A percentile compares a stretch with the other conserved stretches of the same genome.
These are phyloP conservation scores for Prorops nasuta DNA, from an alignment of 1,140 invertebrate genomes.

Conservation along the genomic window DNA sequence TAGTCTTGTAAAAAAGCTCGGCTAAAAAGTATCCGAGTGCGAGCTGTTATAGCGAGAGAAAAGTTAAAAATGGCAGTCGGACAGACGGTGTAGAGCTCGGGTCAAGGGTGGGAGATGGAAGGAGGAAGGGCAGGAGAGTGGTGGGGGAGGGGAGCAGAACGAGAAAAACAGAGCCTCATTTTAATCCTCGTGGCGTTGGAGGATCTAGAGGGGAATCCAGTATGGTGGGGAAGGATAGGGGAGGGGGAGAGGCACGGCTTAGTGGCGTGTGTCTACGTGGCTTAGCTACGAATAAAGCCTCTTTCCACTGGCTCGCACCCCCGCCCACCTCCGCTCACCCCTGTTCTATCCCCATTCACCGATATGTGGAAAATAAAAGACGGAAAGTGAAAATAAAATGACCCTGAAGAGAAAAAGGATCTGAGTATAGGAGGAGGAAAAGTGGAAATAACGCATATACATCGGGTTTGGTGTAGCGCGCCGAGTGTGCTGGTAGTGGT, in stretches of 20 bases:
- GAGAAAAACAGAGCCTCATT: slow-evolving; percentile 28
- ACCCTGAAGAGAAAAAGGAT: slow-evolving; percentile 23
- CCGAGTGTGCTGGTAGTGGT: too few species aligned
- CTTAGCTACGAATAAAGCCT: slow-evolving; percentile 34
- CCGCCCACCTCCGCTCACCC: neutral
- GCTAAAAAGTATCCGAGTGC: too few species aligned
- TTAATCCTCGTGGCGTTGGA: slow-evolving; percentile 40
- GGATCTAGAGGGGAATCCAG: too few species aligned
- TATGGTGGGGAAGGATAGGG: neutral
- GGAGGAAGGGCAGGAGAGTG: too few species aligned
- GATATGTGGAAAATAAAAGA: slow-evolving; percentile 42
- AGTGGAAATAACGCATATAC: slow-evolving; percentile 10
- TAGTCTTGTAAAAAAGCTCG: too few species aligned
- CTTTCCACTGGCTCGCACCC: neutral
- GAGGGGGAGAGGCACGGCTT: slow-evolving; percentile 22
- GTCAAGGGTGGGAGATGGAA: too few species aligned
- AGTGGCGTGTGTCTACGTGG: slow-evolving; percentile 37
- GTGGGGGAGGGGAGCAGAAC: slow-evolving; percentile 3
- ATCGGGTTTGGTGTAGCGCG: too few species aligned
- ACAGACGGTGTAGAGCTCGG: too few species aligned
- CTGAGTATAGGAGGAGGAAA: slow-evolving; percentile 21
- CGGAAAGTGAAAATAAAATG: slow-evolving; percentile 50
- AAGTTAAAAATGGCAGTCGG: too few species aligned
- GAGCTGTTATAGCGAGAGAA: too few species aligned
- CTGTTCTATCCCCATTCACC: slow-evolving; percentile 11